A percentile compares a stretch with the other conserved stretches of the same genome.
Evolutionary conservation across 37 sponge, comb jelly and placozoan species (phyloP).

Genomic region (Halisarca cf. caerulea): DNA sequence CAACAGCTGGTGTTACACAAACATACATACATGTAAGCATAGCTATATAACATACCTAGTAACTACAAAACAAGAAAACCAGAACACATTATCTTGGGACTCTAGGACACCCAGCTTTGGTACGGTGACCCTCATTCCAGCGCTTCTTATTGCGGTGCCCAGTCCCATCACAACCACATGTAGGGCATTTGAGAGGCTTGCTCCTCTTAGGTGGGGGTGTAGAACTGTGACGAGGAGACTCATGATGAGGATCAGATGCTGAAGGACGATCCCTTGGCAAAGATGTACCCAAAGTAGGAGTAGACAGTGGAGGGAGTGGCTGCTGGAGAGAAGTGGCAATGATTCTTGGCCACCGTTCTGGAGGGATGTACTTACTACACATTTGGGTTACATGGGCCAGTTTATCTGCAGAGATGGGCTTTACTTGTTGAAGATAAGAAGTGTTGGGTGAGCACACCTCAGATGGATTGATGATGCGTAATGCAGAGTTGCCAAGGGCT

Average conservation of each 20-base stretch:
- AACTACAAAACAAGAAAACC: no score
- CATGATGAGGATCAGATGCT: not conserved
- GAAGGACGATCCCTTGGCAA: not conserved
- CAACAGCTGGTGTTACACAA: no score
- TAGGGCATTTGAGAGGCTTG: not conserved
- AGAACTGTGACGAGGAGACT: not conserved
- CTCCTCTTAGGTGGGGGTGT: not conserved
- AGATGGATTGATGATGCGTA: not conserved
- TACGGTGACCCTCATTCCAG: conserved; percentile 15
- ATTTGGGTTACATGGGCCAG: conserved; percentile 38
- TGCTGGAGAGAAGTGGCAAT: not conserved
- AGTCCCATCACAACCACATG: not conserved
- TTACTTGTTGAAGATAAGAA: not conserved
- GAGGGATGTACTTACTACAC: conserved; percentile 35
- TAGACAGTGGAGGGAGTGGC: not conserved
- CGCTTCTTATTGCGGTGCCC: not conserved
- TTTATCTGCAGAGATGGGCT: conserved; percentile 10
- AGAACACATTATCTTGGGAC: not conserved
- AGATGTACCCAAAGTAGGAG: not conserved
- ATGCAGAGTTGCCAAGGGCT: not conserved
- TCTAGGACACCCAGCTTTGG: conserved; percentile 22
- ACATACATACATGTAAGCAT: no score
- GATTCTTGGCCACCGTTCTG: conserved; percentile 23
- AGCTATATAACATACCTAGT: no score
- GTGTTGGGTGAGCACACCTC: not conserved